phyloP scores from a whole-genome alignment of 2,888 invertebrate genomes.

The Metellina segmentata region DNA sequence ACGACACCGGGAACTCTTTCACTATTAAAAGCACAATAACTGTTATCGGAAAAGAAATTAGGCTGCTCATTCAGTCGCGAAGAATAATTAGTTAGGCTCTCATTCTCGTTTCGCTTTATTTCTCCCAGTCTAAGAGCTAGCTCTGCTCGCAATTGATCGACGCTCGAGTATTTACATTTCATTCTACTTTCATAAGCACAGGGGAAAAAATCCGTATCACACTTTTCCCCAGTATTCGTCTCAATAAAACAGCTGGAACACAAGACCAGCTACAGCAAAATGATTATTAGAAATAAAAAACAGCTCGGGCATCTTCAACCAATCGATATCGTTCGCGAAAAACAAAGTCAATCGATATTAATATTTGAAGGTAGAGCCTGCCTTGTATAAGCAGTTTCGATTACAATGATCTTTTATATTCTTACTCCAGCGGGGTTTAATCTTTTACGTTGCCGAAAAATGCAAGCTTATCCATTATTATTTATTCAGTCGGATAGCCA shows the following conservation, averaged over 20 bases:
- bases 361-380: background rate
- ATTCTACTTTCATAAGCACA: background rate
- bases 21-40: background rate
- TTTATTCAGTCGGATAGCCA: constrained; percentile 64
- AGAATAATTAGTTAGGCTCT: constrained; percentile 48
- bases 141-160: background rate
- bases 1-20: background rate
- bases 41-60: constrained; percentile 66
- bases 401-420: constrained; percentile 53
- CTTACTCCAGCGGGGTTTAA: constrained; percentile 33
- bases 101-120: background rate
- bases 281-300: constrained; percentile 47
- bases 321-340: constrained; percentile 50
- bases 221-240: constrained; percentile 11
- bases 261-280: constrained; percentile 22
- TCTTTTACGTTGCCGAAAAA: constrained; percentile 66
- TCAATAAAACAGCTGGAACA: constrained; percentile 26
- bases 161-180: background rate
- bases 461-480: constrained; percentile 60
- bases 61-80: constrained; percentile 13
- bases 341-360: constrained; percentile 36
- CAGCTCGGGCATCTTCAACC: background rate
- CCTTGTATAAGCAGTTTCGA: constrained; percentile 67
- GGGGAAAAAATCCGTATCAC: background rate
- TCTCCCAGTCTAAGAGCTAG: background rate